These are phyloP conservation scores for Martes martes DNA, from an alignment of 2,113 vertebrate species.

Conservation along the genomic window DNA sequence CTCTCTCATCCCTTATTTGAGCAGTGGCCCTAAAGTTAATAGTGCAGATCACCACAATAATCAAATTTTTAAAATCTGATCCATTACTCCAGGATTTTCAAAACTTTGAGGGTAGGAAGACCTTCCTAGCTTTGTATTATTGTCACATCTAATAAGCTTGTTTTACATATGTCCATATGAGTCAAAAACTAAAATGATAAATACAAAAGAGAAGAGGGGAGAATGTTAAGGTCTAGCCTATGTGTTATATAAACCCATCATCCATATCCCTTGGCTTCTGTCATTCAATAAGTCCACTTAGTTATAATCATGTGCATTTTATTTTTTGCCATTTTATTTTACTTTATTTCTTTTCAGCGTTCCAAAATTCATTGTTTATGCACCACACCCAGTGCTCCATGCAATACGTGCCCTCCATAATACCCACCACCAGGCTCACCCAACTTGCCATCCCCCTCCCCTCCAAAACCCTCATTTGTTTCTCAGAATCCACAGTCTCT, in stretches of 20 bases:
- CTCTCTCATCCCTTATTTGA: background rate
- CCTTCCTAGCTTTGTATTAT: background rate
- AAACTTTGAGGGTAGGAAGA: background rate
- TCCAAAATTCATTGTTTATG: no score
- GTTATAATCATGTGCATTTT: background rate
- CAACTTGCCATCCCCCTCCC: no score
- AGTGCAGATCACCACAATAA: background rate
- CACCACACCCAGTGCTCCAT: no score
- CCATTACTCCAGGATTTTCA: background rate
- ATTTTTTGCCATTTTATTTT: background rate
- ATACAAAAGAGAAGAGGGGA: background rate
- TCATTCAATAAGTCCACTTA: background rate
- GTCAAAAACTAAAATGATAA: background rate
- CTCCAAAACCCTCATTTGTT: no score
- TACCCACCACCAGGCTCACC: no score
- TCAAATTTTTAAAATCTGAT: background rate
- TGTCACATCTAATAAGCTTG: background rate
- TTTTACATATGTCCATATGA: background rate
- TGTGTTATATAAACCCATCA: background rate
- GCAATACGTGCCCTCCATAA: no score
- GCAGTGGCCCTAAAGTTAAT: background rate
- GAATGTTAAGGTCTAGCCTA: background rate
- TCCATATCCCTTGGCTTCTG: background rate
- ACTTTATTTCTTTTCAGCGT: no score
- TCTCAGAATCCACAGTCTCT: no score